These are phyloP conservation scores for Toxotes lorentzi DNA, from an alignment of 2,797 vertebrate species.

Conservation along the genomic window DNA sequence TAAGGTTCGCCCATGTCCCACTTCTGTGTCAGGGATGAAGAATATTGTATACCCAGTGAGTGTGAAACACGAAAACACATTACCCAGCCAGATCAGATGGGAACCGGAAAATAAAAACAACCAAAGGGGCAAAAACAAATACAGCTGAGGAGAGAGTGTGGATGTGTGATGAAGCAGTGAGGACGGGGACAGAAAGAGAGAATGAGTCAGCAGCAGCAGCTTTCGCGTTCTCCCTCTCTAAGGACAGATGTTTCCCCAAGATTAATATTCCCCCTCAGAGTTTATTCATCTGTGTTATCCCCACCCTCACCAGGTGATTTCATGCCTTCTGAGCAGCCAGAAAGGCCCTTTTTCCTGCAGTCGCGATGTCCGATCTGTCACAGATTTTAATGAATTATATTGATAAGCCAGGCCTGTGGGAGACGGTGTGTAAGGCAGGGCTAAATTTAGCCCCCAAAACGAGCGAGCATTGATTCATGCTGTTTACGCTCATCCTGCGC, in stretches of 20 bases:
- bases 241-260: conserved; percentile 75
- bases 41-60: conserved; percentile 29
- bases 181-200: conserved; percentile 38
- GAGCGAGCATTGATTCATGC: conserved; percentile 45
- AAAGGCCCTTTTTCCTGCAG: conserved; percentile 49
- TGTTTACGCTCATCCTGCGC: conserved; percentile 40
- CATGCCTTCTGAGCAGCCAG: conserved; percentile 70
- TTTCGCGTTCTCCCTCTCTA: conserved; percentile 42
- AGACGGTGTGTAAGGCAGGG: conserved; percentile 18
- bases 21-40: conserved; percentile 26
- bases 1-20: conserved; percentile 19
- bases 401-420: conserved; percentile 52
- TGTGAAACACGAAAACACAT: conserved; percentile 58
- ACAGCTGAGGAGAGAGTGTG: conserved; percentile 27
- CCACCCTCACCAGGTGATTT: conserved; percentile 75
- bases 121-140: conserved; percentile 58
- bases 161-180: conserved; percentile 56
- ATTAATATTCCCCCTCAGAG: conserved; percentile 75
- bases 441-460: conserved; percentile 57
- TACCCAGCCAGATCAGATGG: conserved; percentile 34
- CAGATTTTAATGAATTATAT: conserved; percentile 74
- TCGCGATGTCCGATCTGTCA: conserved; percentile 58
- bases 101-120: conserved; percentile 26
- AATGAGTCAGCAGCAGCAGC: conserved; percentile 67
- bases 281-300: conserved; percentile 73